A percentile compares a stretch with the other conserved stretches of the same genome.
Conservation (phyloP, 2,888 invertebrate species). For the Venustoraphidia nigricollis region DNA sequence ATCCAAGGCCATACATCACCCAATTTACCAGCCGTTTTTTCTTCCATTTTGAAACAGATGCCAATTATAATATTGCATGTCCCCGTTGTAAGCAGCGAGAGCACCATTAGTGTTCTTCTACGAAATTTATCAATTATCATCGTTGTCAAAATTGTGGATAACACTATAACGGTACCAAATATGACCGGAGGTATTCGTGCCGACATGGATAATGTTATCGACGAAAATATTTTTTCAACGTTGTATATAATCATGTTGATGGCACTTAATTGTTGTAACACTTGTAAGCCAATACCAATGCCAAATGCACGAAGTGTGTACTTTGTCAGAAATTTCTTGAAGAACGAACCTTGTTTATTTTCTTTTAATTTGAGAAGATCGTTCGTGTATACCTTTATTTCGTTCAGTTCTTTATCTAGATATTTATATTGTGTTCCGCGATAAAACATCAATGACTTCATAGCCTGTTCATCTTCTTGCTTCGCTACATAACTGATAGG, state of each 20-base stretch:
- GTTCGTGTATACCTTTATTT: conserved; percentile 35
- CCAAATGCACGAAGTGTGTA: conserved; percentile 21
- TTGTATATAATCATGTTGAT: conserved; percentile 69
- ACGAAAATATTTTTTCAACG: conserved; percentile 50
- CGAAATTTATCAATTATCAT: conserved; percentile 64
- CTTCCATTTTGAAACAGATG: conserved; percentile 48
- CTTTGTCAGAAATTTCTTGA: neutral
- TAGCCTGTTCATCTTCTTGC: conserved; percentile 35
- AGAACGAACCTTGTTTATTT: neutral
- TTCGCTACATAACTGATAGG: conserved; percentile 49
- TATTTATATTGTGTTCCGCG: conserved; percentile 50
- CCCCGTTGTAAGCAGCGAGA: conserved; percentile 55
- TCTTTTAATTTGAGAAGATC: conserved; percentile 10
- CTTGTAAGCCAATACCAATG: conserved; percentile 28
- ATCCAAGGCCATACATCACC: conserved; percentile 17
- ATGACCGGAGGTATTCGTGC: conserved; percentile 34
- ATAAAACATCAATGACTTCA: conserved; percentile 45
- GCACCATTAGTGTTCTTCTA: conserved; percentile 53
- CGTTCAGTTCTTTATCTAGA: conserved; percentile 41
- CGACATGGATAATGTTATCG: conserved; percentile 28
- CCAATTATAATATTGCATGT: conserved; percentile 50
- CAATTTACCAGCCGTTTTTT: conserved; percentile 26
- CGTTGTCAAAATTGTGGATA: conserved; percentile 49
- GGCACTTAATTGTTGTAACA: conserved; percentile 64
- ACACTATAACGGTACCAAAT: conserved; percentile 60